Conservation (phyloP, 2,113 vertebrate species). For the Podiceps cristatus region DNA sequence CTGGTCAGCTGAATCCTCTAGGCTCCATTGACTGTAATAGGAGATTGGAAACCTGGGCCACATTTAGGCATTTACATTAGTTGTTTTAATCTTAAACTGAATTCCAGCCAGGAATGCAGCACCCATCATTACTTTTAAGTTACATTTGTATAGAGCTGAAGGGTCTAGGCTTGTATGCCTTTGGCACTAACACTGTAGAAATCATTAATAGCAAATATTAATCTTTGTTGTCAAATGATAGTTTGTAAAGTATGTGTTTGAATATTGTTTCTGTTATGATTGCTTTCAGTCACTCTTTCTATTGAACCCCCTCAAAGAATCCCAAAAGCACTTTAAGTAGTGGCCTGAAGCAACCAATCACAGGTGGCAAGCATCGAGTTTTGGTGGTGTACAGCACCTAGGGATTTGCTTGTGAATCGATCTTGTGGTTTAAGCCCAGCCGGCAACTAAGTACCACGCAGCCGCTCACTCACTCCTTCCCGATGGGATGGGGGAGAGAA, state of each 20-base stretch:
- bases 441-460: neutral
- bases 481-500: neutral
- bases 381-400: neutral
- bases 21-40: neutral
- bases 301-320: neutral
- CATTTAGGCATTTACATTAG: neutral
- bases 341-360: neutral
- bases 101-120: neutral
- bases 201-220: neutral
- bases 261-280: neutral
- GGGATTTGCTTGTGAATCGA: neutral
- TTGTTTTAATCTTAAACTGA: neutral
- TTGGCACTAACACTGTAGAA: neutral
- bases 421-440: neutral
- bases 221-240: neutral
- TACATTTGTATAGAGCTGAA: neutral
- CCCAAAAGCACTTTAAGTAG: neutral
- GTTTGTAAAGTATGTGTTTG: neutral
- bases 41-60: neutral
- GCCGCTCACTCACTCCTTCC: rapidly evolving
- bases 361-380: neutral
- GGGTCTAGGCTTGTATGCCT: neutral
- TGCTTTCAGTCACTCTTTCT: neutral
- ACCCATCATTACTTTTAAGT: neutral
- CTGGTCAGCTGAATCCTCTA: neutral